Evolutionary conservation across 2,888 invertebrate species (phyloP), one percentile per base, ranked within the genome.

Genomic region (Cheilosia soror): DNA sequence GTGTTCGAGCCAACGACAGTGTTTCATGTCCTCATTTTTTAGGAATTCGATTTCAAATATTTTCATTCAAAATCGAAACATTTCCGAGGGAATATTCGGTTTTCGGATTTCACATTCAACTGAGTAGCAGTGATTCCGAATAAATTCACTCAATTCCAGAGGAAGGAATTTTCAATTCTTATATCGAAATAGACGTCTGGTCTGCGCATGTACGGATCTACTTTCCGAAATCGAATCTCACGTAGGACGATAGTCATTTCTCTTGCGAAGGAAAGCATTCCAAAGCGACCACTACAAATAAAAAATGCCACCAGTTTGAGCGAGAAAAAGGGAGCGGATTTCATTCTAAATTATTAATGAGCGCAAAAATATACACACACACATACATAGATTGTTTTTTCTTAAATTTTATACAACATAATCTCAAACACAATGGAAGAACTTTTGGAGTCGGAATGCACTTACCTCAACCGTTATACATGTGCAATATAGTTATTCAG

Each of bases 271-370:
- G 47, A 27, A 63, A 58, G 11, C 27, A 44, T 51, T 27, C 51
- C 51, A 51, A 25, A 25, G 27, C 62, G 25, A 78, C 72, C 72
- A 72, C 40, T 33, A 63, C 78, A 63, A 47, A 55, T 11, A 27
- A 29, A 1, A 47, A 20, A 49, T 44, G 37, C 25, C 49, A 72
- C 57, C 20, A 57, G 63, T 53, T 72, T 55, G 9, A 60, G 71
- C 13, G 55, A 60, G 66, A 29, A 82, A 73, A 58, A 72, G 76
- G 80, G 85, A 76, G 37, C 65, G 55, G 71, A 63, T 66, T 71
- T 76, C 60, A 62, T 40, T 27, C 44, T 85, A 60, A 80, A 85
- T 80, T 75, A 80, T 85, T 76, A 66, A 85, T 85, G 80, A 84
- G 80, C 71, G 69, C 71, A 66, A 80, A 80, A 76, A 37, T 49